phyloP scores from a whole-genome alignment of 92 coral and sea anemone genomes.

The Chrysogorgia sp. region DNA sequence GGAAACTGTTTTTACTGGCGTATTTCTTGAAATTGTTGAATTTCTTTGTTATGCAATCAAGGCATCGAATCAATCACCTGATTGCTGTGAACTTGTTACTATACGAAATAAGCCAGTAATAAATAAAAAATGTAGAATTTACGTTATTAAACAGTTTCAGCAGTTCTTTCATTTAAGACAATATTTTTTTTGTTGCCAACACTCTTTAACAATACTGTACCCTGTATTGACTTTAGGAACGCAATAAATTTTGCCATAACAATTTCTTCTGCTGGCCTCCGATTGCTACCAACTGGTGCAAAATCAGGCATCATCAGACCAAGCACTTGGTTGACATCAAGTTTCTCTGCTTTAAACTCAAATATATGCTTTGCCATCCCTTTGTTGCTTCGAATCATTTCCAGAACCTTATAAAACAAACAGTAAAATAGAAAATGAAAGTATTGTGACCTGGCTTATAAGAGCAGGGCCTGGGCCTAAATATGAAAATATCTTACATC shows the following conservation, averaged over 20 bases:
- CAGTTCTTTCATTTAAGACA: constrained; percentile 8
- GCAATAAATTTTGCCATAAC: constrained; percentile 60
- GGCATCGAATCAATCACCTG: no score
- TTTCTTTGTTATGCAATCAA: no score
- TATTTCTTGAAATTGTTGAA: no score
- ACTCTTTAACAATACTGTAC: constrained; percentile 14
- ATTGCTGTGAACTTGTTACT: no score
- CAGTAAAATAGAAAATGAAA: constrained; percentile 1
- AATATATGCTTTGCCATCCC: constrained; percentile 30
- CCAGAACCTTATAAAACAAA: constrained; percentile 17
- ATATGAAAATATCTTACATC: constrained; percentile 24
- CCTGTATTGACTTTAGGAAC: constrained; percentile 48
- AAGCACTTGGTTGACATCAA: constrained; percentile 1
- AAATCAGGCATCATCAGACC: not conserved
- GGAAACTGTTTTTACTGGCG: no score
- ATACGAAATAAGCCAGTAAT: no score
- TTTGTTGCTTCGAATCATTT: constrained; percentile 3
- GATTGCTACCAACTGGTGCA: constrained; percentile 54
- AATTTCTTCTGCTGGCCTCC: constrained; percentile 51
- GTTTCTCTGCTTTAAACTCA: not conserved
- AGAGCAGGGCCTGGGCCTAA: not conserved
- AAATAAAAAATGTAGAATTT: constrained; percentile 4
- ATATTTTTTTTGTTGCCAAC: not conserved
- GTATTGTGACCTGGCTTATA: not conserved
- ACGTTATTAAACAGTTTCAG: not conserved